Evolutionary conservation across 2,797 vertebrate genomes (phyloP).

Genomic region (Halcyon chelicuti): DNA sequence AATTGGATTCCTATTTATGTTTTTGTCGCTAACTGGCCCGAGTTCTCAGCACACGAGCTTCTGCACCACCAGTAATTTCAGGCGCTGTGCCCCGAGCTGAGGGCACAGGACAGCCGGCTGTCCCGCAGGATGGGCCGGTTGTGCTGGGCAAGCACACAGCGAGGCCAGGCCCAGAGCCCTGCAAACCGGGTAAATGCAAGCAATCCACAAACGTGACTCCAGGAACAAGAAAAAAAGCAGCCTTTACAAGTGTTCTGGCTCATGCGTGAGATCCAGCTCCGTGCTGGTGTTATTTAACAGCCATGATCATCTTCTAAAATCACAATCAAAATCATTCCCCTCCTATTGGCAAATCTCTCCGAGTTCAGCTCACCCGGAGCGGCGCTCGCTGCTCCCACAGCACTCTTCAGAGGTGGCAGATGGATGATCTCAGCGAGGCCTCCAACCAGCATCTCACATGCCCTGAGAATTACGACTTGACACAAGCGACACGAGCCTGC

Average conservation of each 20-base stretch:
- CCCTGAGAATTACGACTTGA: background rate
- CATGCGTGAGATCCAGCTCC: background rate
- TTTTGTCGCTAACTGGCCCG: background rate
- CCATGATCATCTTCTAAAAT: background rate
- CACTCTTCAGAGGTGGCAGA: background rate
- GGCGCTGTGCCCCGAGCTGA: background rate
- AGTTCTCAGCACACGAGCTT: background rate
- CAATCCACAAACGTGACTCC: background rate
- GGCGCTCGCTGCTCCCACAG: background rate
- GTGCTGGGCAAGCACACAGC: background rate
- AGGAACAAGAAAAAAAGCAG: background rate
- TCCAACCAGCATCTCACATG: background rate
- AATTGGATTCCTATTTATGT: background rate
- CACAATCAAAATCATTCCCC: background rate
- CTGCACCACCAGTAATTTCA: background rate
- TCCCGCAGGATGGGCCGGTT: background rate
- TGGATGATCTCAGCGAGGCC: background rate
- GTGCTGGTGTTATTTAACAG: background rate
- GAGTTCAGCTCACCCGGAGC: background rate
- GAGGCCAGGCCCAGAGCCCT: fast-evolving
- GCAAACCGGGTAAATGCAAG: background rate
- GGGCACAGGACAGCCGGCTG: background rate
- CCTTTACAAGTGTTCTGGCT: background rate
- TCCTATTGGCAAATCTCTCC: background rate
- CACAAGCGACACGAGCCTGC: background rate